Evolutionary conservation across 2,888 invertebrate species (phyloP).

Genomic region (Podabrus alpinus): DNA sequence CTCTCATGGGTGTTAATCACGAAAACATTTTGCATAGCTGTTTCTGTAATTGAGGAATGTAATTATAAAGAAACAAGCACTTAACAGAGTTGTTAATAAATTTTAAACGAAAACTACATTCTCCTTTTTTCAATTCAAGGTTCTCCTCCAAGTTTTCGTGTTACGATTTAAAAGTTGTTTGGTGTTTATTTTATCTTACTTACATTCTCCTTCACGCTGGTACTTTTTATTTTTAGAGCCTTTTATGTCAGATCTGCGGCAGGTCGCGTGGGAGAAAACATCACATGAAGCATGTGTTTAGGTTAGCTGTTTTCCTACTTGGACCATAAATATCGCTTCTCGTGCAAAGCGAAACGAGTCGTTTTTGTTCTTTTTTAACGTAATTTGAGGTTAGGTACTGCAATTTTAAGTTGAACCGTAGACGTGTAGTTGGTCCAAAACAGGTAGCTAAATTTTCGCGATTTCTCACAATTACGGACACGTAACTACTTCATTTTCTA

Average conservation of each 20-base stretch:
- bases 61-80: not conserved
- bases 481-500: not conserved
- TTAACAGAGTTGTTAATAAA: not conserved
- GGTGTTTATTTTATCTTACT: constrained; percentile 48
- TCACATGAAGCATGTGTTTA: constrained; percentile 44
- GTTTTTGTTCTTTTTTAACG: not conserved
- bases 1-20: not conserved
- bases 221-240: constrained; percentile 36
- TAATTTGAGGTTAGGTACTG: not conserved
- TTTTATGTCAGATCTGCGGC: constrained; percentile 35
- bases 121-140: not conserved
- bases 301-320: constrained; percentile 16
- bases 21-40: not conserved
- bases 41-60: not conserved
- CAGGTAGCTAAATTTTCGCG: not conserved
- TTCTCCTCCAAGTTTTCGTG: not conserved
- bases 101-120: not conserved
- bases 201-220: constrained; percentile 42
- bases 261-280: constrained; percentile 42
- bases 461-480: not conserved
- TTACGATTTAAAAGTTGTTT: not conserved
- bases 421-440: not conserved
- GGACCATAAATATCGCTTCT: constrained; percentile 9
- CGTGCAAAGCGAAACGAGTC: constrained; percentile 1
- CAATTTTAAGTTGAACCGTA: not conserved